Conservation (phyloP, 2,888 invertebrate species). For the Cheilosia pagana region DNA sequence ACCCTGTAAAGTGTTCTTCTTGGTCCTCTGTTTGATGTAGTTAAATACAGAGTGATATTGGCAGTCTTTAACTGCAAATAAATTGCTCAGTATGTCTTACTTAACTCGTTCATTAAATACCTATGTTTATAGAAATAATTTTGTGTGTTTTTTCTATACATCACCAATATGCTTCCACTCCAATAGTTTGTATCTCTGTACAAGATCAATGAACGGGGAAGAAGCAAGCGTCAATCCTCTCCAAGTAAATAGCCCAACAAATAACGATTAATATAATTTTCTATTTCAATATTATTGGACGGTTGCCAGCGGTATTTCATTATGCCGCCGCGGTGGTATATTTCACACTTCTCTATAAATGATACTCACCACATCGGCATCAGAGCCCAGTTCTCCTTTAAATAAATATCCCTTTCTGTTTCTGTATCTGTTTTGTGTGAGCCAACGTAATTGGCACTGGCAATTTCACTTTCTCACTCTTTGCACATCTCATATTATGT, state of each 20-base stretch:
- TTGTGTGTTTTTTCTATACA: too few species aligned
- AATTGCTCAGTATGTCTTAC: too few species aligned
- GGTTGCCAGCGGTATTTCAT: constrained; percentile 43
- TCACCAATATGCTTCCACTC: neutral
- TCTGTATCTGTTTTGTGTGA: neutral
- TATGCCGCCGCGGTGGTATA: constrained; percentile 7
- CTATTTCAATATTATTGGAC: constrained; percentile 49
- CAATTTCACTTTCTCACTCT: neutral
- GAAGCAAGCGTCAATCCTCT: neutral
- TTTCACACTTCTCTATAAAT: neutral
- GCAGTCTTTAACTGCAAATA: too few species aligned
- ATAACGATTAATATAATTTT: constrained; percentile 51
- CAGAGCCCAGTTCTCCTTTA: too few species aligned
- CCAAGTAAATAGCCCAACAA: neutral
- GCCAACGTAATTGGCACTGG: constrained; percentile 2
- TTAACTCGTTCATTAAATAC: too few species aligned
- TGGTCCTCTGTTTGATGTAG: too few species aligned
- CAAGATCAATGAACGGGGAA: constrained; percentile 58
- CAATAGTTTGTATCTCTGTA: neutral
- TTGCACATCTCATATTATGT: constrained; percentile 16
- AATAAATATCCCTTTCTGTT: neutral
- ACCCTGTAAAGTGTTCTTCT: too few species aligned
- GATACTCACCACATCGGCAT: too few species aligned
- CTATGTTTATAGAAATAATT: too few species aligned
- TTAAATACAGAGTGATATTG: too few species aligned